Conservation (phyloP, 1,140 invertebrate genomes). For the Aphaenogaster ashmeadi region DNA sequence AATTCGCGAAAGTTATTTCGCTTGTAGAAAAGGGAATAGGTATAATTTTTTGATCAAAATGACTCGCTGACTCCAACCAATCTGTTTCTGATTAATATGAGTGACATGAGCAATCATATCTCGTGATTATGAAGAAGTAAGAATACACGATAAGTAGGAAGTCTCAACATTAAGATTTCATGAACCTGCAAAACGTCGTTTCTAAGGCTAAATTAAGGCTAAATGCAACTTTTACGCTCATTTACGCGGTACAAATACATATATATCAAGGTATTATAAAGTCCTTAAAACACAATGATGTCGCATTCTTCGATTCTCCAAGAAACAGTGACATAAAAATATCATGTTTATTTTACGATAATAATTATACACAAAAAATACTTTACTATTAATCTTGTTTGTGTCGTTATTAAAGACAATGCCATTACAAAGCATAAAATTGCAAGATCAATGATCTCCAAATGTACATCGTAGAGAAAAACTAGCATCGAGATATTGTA, state of each 20-base stretch:
- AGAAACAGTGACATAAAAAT: not conserved
- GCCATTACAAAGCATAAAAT: not conserved
- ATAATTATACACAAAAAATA: not conserved
- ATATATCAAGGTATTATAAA: not conserved
- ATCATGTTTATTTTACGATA: not conserved
- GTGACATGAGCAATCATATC: not conserved
- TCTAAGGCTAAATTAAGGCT: not conserved
- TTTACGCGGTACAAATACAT: not conserved
- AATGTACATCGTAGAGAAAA: not conserved
- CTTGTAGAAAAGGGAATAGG: too few relatives aligned
- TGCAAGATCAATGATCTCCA: not conserved
- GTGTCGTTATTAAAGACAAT: not conserved
- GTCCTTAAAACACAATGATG: not conserved
- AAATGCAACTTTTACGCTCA: not conserved
- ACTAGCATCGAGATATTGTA: not conserved
- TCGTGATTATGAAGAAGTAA: not conserved
- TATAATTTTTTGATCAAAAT: constrained; percentile 1
- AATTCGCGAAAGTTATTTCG: not conserved
- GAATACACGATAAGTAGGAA: not conserved
- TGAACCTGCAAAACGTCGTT: not conserved
- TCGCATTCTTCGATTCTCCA: not conserved
- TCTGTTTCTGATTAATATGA: not conserved
- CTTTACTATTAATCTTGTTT: constrained; percentile 1
- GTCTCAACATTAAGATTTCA: not conserved
- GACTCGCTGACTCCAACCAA: not conserved